Conservation (phyloP, 2,888 invertebrate species). For the Euzophera pinguis region DNA sequence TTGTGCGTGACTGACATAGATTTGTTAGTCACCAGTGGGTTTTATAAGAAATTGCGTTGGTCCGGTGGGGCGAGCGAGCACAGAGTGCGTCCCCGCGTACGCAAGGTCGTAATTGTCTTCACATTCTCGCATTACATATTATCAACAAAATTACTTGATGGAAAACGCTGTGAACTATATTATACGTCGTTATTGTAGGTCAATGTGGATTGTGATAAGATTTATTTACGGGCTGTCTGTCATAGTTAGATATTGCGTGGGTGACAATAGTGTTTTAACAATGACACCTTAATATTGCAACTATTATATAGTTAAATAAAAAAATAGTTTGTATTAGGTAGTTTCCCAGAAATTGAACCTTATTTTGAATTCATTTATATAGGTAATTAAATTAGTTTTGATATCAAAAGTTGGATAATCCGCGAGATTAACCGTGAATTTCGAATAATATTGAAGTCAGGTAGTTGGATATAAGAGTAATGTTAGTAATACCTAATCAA, state of each 20-base stretch:
- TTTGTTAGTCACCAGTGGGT: slow-evolving; percentile 61
- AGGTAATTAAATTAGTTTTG: background rate
- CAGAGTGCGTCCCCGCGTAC: slow-evolving; percentile 44
- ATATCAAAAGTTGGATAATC: background rate
- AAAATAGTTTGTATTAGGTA: too few relatives aligned
- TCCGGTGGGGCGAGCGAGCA: slow-evolving; percentile 62
- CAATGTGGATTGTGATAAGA: slow-evolving; percentile 46
- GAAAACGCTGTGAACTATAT: slow-evolving; percentile 60
- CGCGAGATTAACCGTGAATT: too few relatives aligned
- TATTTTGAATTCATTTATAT: too few relatives aligned
- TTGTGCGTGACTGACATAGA: slow-evolving; percentile 69
- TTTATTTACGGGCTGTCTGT: slow-evolving; percentile 22
- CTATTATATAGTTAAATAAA: background rate
- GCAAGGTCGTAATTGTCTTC: slow-evolving; percentile 69
- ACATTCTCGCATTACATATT: slow-evolving; percentile 60
- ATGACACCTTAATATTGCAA: slow-evolving; percentile 4
- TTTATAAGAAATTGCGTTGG: slow-evolving; percentile 68
- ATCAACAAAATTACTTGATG: slow-evolving; percentile 62
- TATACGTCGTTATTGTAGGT: slow-evolving; percentile 44
- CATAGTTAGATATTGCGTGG: slow-evolving; percentile 3
- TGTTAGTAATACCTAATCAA: too few relatives aligned
- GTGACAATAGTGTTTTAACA: slow-evolving; percentile 6
- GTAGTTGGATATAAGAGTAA: too few relatives aligned
- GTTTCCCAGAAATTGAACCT: too few relatives aligned
- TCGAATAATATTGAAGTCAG: too few relatives aligned